Conservation (phyloP, 2,888 invertebrate species). For the Trichopria drosophilae region DNA sequence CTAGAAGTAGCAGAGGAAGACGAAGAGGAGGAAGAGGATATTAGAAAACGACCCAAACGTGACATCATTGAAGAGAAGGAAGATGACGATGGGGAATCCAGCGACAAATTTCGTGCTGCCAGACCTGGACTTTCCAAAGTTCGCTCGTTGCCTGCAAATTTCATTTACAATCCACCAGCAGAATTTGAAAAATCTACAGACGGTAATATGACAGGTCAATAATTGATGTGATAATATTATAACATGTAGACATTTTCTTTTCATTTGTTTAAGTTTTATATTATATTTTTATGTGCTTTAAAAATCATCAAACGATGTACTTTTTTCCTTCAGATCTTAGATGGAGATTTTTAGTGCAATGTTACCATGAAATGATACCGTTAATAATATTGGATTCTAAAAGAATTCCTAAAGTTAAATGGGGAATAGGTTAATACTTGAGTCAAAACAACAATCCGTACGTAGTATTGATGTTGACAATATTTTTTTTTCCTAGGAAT, state of each 20-base stretch:
- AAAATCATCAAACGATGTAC: too few species aligned
- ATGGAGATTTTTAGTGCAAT: too few species aligned
- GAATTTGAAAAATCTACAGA: slow-evolving; percentile 45
- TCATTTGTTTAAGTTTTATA: too few species aligned
- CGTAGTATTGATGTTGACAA: neutral
- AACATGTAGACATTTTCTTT: too few species aligned
- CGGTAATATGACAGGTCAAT: slow-evolving; percentile 36
- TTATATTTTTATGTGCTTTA: too few species aligned
- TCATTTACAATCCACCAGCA: slow-evolving; percentile 78
- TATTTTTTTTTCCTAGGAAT: neutral
- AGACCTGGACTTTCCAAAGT: slow-evolving; percentile 60
- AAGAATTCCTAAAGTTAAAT: too few species aligned
- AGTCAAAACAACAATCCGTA: too few species aligned
- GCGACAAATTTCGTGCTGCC: slow-evolving; percentile 39
- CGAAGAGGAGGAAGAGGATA: slow-evolving; percentile 64
- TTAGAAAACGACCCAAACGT: slow-evolving; percentile 25
- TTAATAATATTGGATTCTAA: too few species aligned
- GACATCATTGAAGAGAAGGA: slow-evolving; percentile 60
- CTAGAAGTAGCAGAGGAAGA: slow-evolving; percentile 60
- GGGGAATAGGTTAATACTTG: too few species aligned
- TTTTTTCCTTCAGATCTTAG: too few species aligned
- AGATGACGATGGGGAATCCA: slow-evolving; percentile 61
- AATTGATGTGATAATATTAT: neutral
- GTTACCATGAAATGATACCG: too few species aligned
- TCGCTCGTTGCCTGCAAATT: slow-evolving; percentile 81